Evolutionary conservation across 2,797 vertebrate genomes (phyloP).

Genomic region (Phataginus tricuspis): DNA sequence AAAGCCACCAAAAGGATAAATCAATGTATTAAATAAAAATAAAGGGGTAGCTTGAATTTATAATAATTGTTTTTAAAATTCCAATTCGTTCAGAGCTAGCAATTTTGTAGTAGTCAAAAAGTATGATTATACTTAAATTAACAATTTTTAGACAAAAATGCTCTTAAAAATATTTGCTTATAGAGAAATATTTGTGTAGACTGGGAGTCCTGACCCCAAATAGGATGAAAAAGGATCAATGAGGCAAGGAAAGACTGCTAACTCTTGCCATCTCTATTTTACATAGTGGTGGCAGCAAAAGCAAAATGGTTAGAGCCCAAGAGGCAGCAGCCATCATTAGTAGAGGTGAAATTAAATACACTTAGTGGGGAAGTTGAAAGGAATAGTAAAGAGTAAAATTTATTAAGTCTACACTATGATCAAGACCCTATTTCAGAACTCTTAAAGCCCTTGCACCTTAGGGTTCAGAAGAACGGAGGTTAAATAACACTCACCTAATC

Average conservation of each 20-base stretch:
- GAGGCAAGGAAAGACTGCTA: neutral
- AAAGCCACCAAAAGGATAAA: neutral
- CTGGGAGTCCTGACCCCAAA: neutral
- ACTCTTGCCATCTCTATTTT: neutral
- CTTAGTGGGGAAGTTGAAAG: neutral
- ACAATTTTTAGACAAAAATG: neutral
- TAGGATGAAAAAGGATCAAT: too few relatives aligned
- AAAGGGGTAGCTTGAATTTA: neutral
- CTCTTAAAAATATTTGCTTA: neutral
- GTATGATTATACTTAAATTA: neutral
- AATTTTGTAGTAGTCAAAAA: neutral
- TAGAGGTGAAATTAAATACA: neutral
- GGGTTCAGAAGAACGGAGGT: neutral
- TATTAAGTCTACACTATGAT: neutral
- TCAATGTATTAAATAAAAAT: neutral
- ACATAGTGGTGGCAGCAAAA: neutral
- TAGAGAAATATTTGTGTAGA: neutral
- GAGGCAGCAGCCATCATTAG: neutral
- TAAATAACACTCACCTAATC: neutral
- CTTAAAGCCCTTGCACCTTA: neutral
- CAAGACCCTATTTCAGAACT: neutral
- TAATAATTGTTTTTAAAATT: neutral
- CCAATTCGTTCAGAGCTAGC: neutral
- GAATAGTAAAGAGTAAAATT: neutral
- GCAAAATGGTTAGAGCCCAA: neutral